Evolutionary conservation across 2,113 vertebrate species (phyloP).

Genomic region (Bubo blakistoni): DNA sequence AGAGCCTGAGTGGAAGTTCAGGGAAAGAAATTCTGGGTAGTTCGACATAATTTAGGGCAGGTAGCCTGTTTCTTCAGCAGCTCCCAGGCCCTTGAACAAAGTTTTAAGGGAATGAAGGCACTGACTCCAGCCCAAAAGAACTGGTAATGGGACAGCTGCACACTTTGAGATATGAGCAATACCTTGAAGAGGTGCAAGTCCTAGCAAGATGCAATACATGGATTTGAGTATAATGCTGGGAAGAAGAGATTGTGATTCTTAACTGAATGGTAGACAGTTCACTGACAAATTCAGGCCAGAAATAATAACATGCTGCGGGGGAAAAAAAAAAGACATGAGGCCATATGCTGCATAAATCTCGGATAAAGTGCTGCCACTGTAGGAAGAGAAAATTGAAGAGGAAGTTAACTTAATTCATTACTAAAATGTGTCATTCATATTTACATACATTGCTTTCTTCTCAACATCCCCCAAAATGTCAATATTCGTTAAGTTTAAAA

Average conservation of each 20-base stretch:
- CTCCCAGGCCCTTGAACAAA: neutral
- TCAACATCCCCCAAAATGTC: rapidly evolving
- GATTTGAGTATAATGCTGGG: neutral
- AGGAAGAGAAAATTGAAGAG: neutral
- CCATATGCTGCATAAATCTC: neutral
- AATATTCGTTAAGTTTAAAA: neutral
- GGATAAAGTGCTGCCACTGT: neutral
- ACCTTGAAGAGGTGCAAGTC: neutral
- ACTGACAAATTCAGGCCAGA: neutral
- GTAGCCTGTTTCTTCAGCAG: neutral
- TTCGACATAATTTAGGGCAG: neutral
- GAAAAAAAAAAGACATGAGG: neutral
- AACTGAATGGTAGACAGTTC: neutral
- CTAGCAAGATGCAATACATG: neutral
- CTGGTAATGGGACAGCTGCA: neutral
- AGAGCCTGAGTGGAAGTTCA: neutral
- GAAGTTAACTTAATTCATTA: neutral
- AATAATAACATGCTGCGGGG: neutral
- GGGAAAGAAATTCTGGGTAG: neutral
- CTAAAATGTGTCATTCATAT: neutral
- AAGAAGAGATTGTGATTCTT: neutral
- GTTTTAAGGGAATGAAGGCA: neutral
- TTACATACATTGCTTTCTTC: neutral
- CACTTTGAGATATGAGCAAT: neutral
- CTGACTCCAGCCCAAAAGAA: neutral